Evolutionary conservation across 2,888 invertebrate genomes (phyloP), one percentile per base, ranked within the genome.

Genomic region (Dasypogon diadema): DNA sequence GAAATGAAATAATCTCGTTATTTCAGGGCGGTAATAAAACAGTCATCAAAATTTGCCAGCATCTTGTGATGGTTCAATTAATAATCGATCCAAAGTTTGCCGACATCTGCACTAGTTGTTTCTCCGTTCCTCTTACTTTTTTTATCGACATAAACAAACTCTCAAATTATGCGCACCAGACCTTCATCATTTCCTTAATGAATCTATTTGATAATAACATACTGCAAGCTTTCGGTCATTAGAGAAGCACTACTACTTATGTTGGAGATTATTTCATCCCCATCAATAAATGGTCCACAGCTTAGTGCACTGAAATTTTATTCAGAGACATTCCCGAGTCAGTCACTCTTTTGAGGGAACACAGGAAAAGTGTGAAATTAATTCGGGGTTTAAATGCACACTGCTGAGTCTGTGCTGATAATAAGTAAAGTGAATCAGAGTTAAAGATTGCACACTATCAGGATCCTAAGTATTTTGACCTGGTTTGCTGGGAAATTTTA

Each of bases 51-150:
- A 5, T 30, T 30, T 30, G 30, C 30, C 3, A 30, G 8, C 8
- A 5, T 30, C 30, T 5, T 30, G 30, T 30, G 30, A 30, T 30
- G 30, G 8, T 8, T 30, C 4, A 30, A 30, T 3, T 8, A 42
- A 42, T 42, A 6, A 42, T 42, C 42, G 2, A 8, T 10, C 37
- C 21, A 60, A 37, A 60, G 42, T 42, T 60, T 60, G 21, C 18
- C 26, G 60, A 42, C 60, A 37, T 37, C 18, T 37, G 60, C 60
- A 37, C 60, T 60, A 60, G 2, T n/a, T n/a, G n/a, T n/a, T n/a
- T n/a, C n/a, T n/a, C n/a, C n/a, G n/a, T n/a, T n/a, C n/a, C n/a
- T n/a, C n/a, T n/a, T n/a, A n/a, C n/a, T n/a, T n/a, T n/a, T n/a
- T n/a, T n/a, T n/a, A n/a, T n/a, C n/a, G 8, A 42, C 8, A 12